phyloP scores from a whole-genome alignment of 2,888 invertebrate genomes.

The Omphaloscelis lunosa region DNA sequence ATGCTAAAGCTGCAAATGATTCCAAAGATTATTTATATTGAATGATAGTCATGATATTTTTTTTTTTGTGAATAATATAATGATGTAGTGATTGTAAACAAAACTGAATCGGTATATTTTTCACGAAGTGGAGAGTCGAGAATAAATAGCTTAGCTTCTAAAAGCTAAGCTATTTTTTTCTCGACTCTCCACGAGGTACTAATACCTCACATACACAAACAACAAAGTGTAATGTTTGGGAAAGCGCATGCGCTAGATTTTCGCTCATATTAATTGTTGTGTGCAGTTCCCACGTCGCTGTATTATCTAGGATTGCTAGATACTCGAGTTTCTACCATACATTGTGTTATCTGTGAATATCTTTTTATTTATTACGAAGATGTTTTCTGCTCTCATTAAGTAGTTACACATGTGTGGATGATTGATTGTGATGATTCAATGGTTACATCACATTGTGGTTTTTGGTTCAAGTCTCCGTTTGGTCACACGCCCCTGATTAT shows the following conservation, averaged over 20 bases:
- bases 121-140: too few relatives aligned
- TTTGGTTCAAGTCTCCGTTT: background rate
- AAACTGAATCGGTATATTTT: too few relatives aligned
- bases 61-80: too few relatives aligned
- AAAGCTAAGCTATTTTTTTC: too few relatives aligned
- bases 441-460: background rate
- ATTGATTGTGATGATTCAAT: conserved; percentile 38
- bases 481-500: background rate
- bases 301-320: conserved; percentile 61
- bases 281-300: conserved; percentile 66
- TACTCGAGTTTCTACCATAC: conserved; percentile 58
- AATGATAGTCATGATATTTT: too few relatives aligned
- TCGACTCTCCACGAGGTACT: too few relatives aligned
- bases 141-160: conserved; percentile 33
- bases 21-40: background rate
- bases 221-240: conserved; percentile 60
- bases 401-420: conserved; percentile 26
- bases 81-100: too few relatives aligned
- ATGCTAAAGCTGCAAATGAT: background rate
- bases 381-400: conserved; percentile 47
- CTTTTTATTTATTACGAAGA: conserved; percentile 42
- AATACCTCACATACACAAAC: background rate
- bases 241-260: conserved; percentile 63
- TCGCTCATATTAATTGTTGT: conserved; percentile 63
- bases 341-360: conserved; percentile 57